These are phyloP conservation scores for Grallaria varia DNA, from an alignment of 2,113 vertebrate species.

Conservation along the genomic window DNA sequence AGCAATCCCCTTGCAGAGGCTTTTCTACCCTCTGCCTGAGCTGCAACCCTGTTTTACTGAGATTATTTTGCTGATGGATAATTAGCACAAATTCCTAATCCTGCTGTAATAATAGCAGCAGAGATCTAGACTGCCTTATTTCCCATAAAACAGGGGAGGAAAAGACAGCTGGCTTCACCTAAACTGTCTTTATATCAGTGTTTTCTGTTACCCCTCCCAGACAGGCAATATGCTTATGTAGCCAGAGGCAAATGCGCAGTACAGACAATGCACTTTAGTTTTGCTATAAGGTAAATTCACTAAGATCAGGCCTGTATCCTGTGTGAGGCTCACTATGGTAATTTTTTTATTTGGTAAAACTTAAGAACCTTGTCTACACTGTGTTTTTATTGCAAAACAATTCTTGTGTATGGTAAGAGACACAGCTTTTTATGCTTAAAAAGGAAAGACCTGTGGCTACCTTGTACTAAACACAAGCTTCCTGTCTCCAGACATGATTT, in stretches of 20 bases:
- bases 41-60: accelerated
- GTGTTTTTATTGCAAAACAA: not conserved
- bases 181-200: not conserved
- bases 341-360: not conserved
- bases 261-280: not conserved
- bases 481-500: not conserved
- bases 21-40: not conserved
- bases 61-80: not conserved
- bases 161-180: not conserved
- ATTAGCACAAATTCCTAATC: not conserved
- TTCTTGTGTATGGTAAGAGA: not conserved
- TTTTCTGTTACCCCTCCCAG: not conserved
- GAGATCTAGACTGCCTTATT: not conserved
- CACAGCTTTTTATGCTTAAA: not conserved
- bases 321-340: not conserved
- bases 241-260: not conserved
- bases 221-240: not conserved
- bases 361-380: not conserved
- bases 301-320: not conserved
- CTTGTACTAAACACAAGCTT: not conserved
- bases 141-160: not conserved
- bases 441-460: not conserved
- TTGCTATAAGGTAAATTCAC: not conserved
- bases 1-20: accelerated
- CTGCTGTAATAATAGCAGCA: not conserved